Base-by-base conservation (phyloP, 2,888 invertebrate species). In the Drosophila anceps region DNA sequence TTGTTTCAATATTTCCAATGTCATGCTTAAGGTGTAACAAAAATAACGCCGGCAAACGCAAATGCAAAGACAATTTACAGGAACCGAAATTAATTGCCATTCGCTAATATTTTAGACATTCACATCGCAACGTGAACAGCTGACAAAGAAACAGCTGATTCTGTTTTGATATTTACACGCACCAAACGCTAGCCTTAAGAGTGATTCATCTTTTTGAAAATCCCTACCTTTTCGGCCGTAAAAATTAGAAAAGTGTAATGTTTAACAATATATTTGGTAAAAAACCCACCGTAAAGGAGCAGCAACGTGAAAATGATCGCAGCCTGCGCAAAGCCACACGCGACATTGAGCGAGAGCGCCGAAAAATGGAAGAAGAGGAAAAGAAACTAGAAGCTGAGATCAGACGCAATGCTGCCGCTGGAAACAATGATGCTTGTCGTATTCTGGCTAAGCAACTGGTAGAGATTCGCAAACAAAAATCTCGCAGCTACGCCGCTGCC, bases 361-460 rank as follows among this genome's bases (percentile, higher is more conserved):
- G 95, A 60, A 95, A 96, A 74, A 93, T 98, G 82, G 98, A 98
- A 92, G 94, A 96, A 81, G 97, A 98, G 92, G 98, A 98, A 92
- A 97, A 98, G 82, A 97, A 98, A 94, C 93, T 98, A 96, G 97
- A 97, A 94, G 93, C 95, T 92, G 98, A 98, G 92, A 98, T 98
- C 57, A 97, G 96, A 91, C 97, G 97, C 89, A 95, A 96, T 93
- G 98, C 98, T 0, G 96, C 97, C 89, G 95, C 96, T 90, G 98
- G 98, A 10, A 96, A 98, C 90, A 96, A 96, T 89, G 97, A 97
- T 90, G 97, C 96, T 12, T 96, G 96, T 84, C 95, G 95, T 84
- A 94, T 98, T 76, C 93, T 98, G 79, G 98, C 98, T 1, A 98
- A 98, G 92, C 98, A 98, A 92, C 93, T 98, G 59, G 95, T 98